Conservation (phyloP, 1,140 invertebrate species). For the Protaetia brevitarsis region DNA sequence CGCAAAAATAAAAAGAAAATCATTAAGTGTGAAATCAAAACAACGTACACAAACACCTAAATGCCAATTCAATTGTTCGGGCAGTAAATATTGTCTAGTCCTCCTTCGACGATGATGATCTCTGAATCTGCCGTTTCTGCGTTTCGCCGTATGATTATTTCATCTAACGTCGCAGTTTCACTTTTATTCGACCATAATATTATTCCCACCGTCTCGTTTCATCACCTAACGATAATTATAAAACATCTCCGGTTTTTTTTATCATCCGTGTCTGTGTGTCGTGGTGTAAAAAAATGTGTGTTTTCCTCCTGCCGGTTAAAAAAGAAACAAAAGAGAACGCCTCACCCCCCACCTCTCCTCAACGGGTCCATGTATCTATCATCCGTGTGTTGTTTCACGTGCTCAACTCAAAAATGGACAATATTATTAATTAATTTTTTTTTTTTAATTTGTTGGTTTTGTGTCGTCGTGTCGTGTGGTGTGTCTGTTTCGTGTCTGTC, state of each 20-base stretch:
- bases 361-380: neutral
- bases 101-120: neutral
- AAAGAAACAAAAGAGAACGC: too few species aligned
- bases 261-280: too few species aligned
- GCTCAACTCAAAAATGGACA: neutral
- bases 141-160: neutral
- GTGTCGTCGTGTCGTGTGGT: neutral
- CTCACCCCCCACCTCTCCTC: too few species aligned
- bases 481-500: neutral
- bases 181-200: too few species aligned
- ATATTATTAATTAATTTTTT: neutral
- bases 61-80: conserved; percentile 32
- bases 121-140: neutral
- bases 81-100: conserved; percentile 26
- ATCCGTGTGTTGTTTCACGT: neutral
- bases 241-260: too few species aligned
- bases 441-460: neutral
- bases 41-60: conserved; percentile 37
- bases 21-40: conserved; percentile 41
- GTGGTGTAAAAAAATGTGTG: too few species aligned
- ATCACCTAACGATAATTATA: too few species aligned
- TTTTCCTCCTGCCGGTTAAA: too few species aligned
- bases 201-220: too few species aligned
- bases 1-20: conserved; percentile 39
- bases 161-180: neutral